Conservation (phyloP, 2,113 vertebrate species). For the Hyaena hyaena region DNA sequence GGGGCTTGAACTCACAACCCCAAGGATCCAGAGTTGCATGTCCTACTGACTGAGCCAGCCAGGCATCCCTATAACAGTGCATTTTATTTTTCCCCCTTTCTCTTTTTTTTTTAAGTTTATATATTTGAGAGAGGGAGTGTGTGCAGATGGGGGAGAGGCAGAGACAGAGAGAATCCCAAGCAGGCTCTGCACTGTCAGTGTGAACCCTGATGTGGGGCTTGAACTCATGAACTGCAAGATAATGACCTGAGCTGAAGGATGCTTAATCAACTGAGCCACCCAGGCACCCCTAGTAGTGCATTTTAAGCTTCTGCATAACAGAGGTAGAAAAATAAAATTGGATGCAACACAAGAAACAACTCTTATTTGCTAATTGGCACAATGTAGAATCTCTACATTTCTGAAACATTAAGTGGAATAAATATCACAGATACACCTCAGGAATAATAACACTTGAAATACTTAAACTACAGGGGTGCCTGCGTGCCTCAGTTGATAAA, state of each 20-base stretch:
- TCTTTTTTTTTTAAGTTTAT: too few relatives aligned
- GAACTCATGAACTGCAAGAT: too few relatives aligned
- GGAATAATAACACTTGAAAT: background rate
- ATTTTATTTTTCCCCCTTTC: background rate
- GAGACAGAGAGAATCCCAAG: too few relatives aligned
- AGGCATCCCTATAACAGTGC: background rate
- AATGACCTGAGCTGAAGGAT: too few relatives aligned
- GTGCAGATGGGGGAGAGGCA: too few relatives aligned
- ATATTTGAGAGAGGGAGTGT: too few relatives aligned
- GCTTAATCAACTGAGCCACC: background rate
- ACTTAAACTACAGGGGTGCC: background rate
- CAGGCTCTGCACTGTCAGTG: too few relatives aligned
- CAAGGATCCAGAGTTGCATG: background rate
- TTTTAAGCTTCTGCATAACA: slow-evolving; percentile 21
- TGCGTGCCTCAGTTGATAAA: background rate
- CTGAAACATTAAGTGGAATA: slow-evolving; percentile 9
- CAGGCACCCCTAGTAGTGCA: background rate
- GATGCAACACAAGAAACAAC: background rate
- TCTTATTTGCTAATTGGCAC: background rate
- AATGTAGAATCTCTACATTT: slow-evolving; percentile 16
- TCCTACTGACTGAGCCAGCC: background rate
- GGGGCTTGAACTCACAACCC: background rate
- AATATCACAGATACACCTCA: background rate
- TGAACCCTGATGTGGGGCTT: too few relatives aligned
- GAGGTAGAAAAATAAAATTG: background rate